Conservation (phyloP, 2,113 vertebrate species). For the Menura novaehollandiae region DNA sequence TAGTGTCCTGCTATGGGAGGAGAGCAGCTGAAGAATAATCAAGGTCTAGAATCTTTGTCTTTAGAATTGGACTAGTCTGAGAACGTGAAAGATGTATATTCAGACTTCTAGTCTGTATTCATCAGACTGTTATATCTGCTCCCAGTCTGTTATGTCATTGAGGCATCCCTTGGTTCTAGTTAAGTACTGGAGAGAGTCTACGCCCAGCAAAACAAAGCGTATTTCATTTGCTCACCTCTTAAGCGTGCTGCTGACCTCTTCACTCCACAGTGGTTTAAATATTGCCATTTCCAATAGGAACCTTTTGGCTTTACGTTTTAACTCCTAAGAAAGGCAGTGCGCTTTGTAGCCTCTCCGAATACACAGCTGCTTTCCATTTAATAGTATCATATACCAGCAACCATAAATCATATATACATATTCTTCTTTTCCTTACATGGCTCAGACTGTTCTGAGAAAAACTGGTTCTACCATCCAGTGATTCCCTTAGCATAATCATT, state of each 20-base stretch:
- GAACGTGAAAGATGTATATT: neutral
- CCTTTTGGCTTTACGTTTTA: neutral
- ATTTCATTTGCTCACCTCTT: neutral
- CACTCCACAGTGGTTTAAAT: neutral
- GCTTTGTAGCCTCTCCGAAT: neutral
- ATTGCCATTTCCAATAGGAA: neutral
- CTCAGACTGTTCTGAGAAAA: slow-evolving; percentile 24
- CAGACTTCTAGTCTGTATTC: neutral
- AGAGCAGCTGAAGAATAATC: neutral
- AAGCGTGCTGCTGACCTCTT: neutral
- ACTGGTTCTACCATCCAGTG: slow-evolving; percentile 61
- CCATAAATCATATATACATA: neutral
- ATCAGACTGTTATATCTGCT: neutral
- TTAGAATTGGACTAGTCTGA: neutral
- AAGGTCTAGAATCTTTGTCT: neutral
- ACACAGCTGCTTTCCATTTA: neutral
- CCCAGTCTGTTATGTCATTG: neutral
- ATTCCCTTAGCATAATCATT: slow-evolving; percentile 39
- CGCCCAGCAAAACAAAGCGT: accelerated
- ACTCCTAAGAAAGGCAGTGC: neutral
- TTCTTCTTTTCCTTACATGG: slow-evolving; percentile 33
- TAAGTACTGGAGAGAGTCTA: neutral
- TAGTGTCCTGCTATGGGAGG: neutral
- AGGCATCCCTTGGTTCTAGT: neutral
- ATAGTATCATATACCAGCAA: neutral